phyloP scores from a whole-genome alignment of 1,140 invertebrate species.

The Sitophilus oryzae region DNA sequence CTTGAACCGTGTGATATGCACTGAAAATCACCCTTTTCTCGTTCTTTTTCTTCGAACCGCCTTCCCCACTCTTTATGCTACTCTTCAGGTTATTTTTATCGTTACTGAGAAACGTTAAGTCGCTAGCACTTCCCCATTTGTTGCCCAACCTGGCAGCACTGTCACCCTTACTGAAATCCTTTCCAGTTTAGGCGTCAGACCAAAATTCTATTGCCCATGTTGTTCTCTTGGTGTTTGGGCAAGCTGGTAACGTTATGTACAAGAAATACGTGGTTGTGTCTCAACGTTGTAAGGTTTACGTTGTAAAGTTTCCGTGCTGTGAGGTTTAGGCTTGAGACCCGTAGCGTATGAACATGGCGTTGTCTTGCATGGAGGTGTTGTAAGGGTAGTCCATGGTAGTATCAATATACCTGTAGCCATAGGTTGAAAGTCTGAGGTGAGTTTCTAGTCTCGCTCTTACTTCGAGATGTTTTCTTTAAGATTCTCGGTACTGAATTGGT shows the following conservation, averaged over 20 bases:
- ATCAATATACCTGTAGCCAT: slow-evolving; percentile 43
- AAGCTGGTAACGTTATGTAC: slow-evolving; percentile 11
- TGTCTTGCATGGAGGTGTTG: slow-evolving; percentile 12
- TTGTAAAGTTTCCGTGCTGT: not conserved
- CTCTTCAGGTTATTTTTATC: slow-evolving; percentile 40
- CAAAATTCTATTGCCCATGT: slow-evolving; percentile 41
- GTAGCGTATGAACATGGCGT: slow-evolving; percentile 16
- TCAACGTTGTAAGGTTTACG: not conserved
- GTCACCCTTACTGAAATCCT: slow-evolving; percentile 34
- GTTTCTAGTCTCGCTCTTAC: slow-evolving; percentile 35
- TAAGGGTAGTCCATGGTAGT: slow-evolving; percentile 28
- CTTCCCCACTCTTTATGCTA: slow-evolving; percentile 40
- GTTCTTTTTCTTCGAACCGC: slow-evolving; percentile 34
- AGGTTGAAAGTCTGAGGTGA: slow-evolving; percentile 27
- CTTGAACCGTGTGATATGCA: slow-evolving; percentile 65
- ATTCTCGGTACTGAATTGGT: slow-evolving; percentile 39
- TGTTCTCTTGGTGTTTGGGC: slow-evolving; percentile 10
- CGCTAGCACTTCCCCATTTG: slow-evolving; percentile 34
- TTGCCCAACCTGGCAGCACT: slow-evolving; percentile 12
- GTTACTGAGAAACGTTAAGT: slow-evolving; percentile 25
- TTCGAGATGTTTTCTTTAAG: slow-evolving; percentile 31
- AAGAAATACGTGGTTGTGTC: slow-evolving; percentile 11
- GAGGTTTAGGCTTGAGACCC: slow-evolving; percentile 9
- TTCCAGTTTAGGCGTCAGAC: slow-evolving; percentile 42
- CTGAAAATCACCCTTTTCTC: slow-evolving; percentile 67